A percentile compares a stretch with the other conserved stretches of the same genome.
phyloP scores from a whole-genome alignment of 2,797 vertebrate species.

The Zenarchopterus dispar region DNA sequence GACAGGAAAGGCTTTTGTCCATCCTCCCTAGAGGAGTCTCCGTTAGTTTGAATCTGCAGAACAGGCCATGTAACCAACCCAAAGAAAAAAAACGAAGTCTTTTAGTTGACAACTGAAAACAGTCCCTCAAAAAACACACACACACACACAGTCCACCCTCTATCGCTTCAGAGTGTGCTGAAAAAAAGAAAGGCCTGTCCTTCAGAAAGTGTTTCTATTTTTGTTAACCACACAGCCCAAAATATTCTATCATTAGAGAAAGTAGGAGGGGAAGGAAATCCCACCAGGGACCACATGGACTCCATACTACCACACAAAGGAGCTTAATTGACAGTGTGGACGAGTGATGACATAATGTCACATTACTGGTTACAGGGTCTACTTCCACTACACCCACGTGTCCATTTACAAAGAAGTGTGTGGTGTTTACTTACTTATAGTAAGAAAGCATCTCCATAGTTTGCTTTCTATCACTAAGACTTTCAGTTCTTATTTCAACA shows the following conservation, averaged over 20 bases:
- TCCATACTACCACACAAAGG: conserved; percentile 29
- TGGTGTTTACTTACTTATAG: too few species aligned
- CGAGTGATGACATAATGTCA: conserved; percentile 19
- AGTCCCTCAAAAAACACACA: conserved; percentile 59
- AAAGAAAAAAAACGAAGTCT: background rate
- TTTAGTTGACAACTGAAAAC: conserved; percentile 59
- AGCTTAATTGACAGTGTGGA: background rate
- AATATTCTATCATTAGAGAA: conserved; percentile 72
- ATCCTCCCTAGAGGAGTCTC: conserved; percentile 25
- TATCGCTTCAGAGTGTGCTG: conserved; percentile 59
- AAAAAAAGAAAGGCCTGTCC: conserved; percentile 73
- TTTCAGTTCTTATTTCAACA: too few species aligned
- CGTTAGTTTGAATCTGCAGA: conserved; percentile 6
- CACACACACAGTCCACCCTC: conserved; percentile 56
- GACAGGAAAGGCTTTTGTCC: conserved; percentile 45
- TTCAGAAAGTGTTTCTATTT: conserved; percentile 76
- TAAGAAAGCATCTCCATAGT: too few species aligned
- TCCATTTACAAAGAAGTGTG: too few species aligned
- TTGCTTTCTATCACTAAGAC: too few species aligned
- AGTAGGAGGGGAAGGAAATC: conserved; percentile 65
- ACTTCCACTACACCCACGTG: conserved; percentile 3
- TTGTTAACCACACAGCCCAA: conserved; percentile 67
- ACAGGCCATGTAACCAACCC: background rate
- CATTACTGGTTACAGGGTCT: conserved; percentile 6
- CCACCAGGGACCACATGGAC: conserved; percentile 43